These are phyloP conservation scores for Conus betulinus DNA, from an alignment of 1,140 invertebrate genomes.

Conservation along the genomic window DNA sequence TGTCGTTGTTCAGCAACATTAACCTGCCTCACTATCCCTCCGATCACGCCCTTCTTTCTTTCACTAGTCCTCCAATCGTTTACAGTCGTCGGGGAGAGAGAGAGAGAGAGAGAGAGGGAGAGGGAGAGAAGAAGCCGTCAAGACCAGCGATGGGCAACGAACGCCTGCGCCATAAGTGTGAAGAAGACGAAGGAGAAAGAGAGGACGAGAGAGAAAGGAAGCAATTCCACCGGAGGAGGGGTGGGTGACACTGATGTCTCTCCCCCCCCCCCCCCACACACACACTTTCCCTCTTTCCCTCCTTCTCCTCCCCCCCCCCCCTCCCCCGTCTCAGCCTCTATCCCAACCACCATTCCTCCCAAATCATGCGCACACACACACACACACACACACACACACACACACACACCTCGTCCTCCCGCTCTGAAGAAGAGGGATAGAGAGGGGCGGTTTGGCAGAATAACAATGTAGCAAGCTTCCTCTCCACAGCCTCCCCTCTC, in stretches of 20 bases:
- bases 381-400: no score
- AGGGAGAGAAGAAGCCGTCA: background rate
- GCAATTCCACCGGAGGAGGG: background rate
- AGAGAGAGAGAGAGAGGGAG: slow-evolving; percentile 25
- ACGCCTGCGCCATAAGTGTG: background rate
- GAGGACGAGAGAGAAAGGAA: background rate
- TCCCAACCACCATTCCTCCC: background rate
- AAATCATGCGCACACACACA: background rate
- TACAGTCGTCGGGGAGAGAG: background rate
- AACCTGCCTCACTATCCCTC: background rate
- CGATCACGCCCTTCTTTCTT: no score
- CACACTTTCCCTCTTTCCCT: background rate
- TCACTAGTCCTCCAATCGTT: no score
- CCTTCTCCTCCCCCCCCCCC: no score
- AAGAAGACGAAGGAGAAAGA: background rate
- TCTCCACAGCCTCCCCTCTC: background rate
- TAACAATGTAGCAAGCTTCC: background rate
- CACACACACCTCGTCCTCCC: no score
- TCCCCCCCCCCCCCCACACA: background rate
- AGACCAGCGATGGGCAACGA: background rate
- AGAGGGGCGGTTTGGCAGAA: no score
- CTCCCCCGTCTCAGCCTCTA: background rate
- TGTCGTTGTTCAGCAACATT: background rate
- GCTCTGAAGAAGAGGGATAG: no score
- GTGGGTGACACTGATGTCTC: background rate